These are phyloP conservation scores for Malurus splendens DNA, from an alignment of 2,797 vertebrate genomes.

Conservation along the genomic window DNA sequence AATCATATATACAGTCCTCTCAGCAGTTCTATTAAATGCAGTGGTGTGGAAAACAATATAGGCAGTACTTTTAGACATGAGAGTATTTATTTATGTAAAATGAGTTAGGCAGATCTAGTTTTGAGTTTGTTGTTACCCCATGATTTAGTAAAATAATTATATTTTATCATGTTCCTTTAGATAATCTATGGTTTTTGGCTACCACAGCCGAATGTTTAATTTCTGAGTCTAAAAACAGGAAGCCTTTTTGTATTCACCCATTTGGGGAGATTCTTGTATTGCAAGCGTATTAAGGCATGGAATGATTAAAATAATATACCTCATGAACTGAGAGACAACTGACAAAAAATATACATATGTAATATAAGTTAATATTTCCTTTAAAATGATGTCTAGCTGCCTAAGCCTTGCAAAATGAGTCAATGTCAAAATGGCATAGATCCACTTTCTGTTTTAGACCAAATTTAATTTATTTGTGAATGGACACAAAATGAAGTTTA, in stretches of 20 bases:
- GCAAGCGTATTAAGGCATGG: constrained; percentile 99
- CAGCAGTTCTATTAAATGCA: constrained; percentile 98
- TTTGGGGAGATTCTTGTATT: constrained; percentile 82
- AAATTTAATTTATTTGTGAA: constrained; percentile 82
- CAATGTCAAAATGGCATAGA: constrained; percentile 84
- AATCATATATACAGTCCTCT: constrained; percentile 94
- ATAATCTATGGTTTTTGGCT: constrained; percentile 88
- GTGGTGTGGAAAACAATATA: constrained; percentile 96
- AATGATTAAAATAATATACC: constrained; percentile 99
- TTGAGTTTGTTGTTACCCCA: constrained; percentile 66
- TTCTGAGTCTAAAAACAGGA: constrained; percentile 72
- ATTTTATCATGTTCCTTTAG: constrained; percentile 72
- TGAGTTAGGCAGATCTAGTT: constrained; percentile 73
- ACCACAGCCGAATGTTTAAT: constrained; percentile 86
- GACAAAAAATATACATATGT: constrained; percentile 93
- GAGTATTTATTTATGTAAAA: constrained; percentile 75
- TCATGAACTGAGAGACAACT: constrained; percentile 94
- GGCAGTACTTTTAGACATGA: constrained; percentile 88
- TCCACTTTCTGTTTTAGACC: constrained; percentile 82
- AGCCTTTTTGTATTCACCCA: constrained; percentile 73
- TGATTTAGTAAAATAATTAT: constrained; percentile 76
- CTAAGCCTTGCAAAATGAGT: constrained; percentile 95
- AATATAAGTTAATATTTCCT: constrained; percentile 96
- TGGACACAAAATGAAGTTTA: constrained; percentile 86
- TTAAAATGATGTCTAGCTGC: constrained; percentile 98